phyloP scores from a whole-genome alignment of 2,888 invertebrate species.

The Calameuta filiformis region DNA sequence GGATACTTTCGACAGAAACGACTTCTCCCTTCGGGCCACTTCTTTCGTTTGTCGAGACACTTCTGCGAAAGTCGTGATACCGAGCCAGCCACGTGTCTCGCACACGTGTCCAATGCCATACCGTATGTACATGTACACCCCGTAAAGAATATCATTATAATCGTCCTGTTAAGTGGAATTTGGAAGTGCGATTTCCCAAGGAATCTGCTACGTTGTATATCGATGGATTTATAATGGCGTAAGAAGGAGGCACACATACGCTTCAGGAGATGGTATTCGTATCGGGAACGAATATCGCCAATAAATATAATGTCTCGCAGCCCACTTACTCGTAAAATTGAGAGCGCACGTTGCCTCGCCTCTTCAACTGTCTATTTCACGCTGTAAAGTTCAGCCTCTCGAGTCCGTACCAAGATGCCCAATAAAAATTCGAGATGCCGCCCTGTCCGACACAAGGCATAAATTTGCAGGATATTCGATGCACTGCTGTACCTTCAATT shows the following conservation, averaged over 20 bases:
- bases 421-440: slow-evolving; percentile 17
- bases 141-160: not conserved
- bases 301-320: slow-evolving; percentile 52
- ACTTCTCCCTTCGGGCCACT: not conserved
- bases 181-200: not conserved
- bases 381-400: slow-evolving; percentile 25
- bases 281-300: slow-evolving; percentile 41
- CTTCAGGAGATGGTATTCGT: no score
- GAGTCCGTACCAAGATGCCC: slow-evolving; percentile 11
- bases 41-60: not conserved
- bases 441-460: slow-evolving; percentile 14
- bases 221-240: not conserved
- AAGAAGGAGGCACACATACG: not conserved
- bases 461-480: slow-evolving; percentile 13
- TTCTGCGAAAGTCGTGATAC: not conserved
- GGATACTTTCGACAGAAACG: not conserved
- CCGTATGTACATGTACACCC: not conserved
- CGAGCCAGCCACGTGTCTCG: not conserved
- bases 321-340: slow-evolving; percentile 52
- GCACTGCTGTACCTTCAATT: not conserved
- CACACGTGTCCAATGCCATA: not conserved
- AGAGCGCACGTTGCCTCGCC: slow-evolving; percentile 17
- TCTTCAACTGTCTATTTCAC: slow-evolving; percentile 15
- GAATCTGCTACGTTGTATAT: not conserved
- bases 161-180: not conserved